phyloP scores from a whole-genome alignment of 2,113 vertebrate species.

The Tursiops truncatus region DNA sequence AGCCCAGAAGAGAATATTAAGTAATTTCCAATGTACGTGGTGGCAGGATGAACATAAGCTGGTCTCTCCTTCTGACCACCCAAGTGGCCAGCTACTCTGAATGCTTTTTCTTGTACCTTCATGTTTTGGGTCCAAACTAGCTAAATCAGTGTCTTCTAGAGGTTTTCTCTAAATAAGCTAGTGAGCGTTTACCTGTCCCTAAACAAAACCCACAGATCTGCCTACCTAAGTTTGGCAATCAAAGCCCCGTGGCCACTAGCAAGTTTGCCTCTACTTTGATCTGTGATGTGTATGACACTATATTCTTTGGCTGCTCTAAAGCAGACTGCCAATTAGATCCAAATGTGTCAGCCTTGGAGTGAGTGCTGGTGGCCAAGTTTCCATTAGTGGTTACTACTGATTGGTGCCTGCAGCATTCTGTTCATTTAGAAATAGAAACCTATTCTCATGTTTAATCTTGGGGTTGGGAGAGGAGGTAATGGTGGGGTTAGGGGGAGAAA shows the following conservation, averaged over 20 bases:
- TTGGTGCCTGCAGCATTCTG: conserved; percentile 8
- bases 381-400: conserved; percentile 27
- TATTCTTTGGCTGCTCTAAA: conserved; percentile 56
- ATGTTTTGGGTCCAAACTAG: background rate
- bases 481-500: background rate
- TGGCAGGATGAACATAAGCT: conserved; percentile 24
- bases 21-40: conserved; percentile 21
- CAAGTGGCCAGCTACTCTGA: conserved; percentile 8
- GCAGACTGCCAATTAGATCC: conserved; percentile 59
- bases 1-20: conserved; percentile 51
- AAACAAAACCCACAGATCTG: conserved; percentile 1
- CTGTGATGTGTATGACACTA: conserved; percentile 46
- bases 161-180: conserved; percentile 27
- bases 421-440: conserved; percentile 49
- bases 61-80: conserved; percentile 42
- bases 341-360: conserved; percentile 51
- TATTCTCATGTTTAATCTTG: conserved; percentile 49
- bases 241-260: background rate
- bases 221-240: conserved; percentile 16
- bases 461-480: background rate
- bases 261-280: conserved; percentile 58
- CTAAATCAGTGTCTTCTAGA: conserved; percentile 24
- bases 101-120: conserved; percentile 37
- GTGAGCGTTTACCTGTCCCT: background rate
- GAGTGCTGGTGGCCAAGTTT: conserved; percentile 61